Base-by-base conservation (phyloP, 2,797 vertebrate species). In the Heteromormyrus szaboi region DNA sequence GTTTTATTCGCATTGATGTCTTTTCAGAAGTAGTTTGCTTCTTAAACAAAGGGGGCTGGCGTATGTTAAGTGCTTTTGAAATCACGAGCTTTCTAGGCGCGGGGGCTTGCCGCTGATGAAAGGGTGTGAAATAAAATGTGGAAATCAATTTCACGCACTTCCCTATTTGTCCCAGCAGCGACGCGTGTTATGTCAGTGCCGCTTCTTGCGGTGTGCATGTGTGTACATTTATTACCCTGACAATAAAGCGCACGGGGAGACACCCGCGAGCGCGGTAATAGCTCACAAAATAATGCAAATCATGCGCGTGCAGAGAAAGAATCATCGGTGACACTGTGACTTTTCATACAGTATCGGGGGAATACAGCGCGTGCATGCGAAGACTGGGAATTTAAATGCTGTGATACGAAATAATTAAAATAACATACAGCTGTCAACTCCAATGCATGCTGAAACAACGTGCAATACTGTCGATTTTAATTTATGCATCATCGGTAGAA, bases 21-120 rank as follows among this genome's bases (percentile, higher is more conserved):
- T 95, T 91, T 93, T 95, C 94, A 95, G 94, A 95, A 96, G 95
- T 94, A 97, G 95, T 95, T 95, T 95, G 95, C 94, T 93, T 95
- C 94, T 95, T 91, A 93, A 95, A 96, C 95, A 96, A 96, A 96
- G 95, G 95, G 65, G 90, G 95, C 93, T 93, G 94, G 93, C 94
- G 93, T 95, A 95, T 95, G 95, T 96, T 96, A 96, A 96, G 96
- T 96, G 96, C 95, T 95, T 96, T 96, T 96, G 95, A 96, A 96
- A 96, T 95, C 93, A 95, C 93, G 93, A 95, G 95, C 95, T 91
- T 94, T 95, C 92, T 92, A 95, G 93, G 94, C 93, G 94, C 84
- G 89, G 93, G 94, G 94, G 95, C 94, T 72, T 89, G 90, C 92
- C 93, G 90, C 93, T 94, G 95, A 96, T 95, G 95, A 96, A 96